phyloP scores from a whole-genome alignment of 2,113 vertebrate genomes.

The Eublepharis macularius region DNA sequence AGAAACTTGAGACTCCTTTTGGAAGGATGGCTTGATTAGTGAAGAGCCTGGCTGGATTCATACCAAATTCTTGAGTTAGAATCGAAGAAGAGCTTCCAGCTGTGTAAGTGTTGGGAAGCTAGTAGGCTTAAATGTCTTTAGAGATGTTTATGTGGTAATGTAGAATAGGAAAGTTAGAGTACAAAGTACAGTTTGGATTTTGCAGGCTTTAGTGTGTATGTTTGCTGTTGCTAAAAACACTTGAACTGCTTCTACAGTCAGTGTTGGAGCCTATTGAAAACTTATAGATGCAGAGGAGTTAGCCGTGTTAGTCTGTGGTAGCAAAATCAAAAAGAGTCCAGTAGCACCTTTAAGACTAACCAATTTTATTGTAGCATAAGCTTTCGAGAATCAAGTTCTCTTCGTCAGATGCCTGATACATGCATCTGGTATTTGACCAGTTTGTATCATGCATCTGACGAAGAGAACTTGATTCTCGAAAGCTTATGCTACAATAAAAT shows the following conservation, averaged over 20 bases:
- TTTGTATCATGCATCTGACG: no score
- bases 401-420: no score
- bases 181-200: constrained; percentile 35
- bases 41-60: constrained; percentile 8
- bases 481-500: no score
- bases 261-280: constrained; percentile 47
- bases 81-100: constrained; percentile 7
- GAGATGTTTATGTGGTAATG: neutral
- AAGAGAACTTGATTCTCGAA: no score
- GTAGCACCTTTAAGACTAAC: no score
- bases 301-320: no score
- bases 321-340: no score
- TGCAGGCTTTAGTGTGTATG: constrained; percentile 1
- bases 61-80: constrained; percentile 6
- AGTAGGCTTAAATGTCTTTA: constrained; percentile 5
- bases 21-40: constrained; percentile 2
- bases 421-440: no score
- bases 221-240: constrained; percentile 41
- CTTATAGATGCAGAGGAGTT: no score
- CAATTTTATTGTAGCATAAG: no score
- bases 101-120: neutral
- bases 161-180: constrained; percentile 10
- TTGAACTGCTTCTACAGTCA: constrained; percentile 8
- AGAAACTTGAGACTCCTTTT: neutral
- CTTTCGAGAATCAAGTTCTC: no score